Evolutionary conservation across 2,113 vertebrate species (phyloP).

Genomic region (Lanius ludovicianus): DNA sequence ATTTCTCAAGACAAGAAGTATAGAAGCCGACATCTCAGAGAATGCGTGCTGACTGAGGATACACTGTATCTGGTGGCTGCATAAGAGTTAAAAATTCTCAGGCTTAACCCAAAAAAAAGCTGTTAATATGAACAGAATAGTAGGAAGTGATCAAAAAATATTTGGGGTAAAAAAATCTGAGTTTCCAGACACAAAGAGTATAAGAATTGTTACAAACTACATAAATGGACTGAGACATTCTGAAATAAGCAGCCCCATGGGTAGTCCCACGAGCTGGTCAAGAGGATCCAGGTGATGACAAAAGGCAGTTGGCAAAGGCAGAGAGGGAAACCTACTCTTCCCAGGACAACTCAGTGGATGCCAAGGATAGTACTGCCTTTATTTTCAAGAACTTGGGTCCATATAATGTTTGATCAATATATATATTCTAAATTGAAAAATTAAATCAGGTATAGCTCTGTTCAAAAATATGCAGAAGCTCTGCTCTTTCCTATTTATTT

Average conservation of each 20-base stretch:
- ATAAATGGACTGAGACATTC: background rate
- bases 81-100: background rate
- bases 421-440: background rate
- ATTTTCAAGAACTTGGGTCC: background rate
- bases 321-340: background rate
- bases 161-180: background rate
- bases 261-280: background rate
- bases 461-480: background rate
- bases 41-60: background rate
- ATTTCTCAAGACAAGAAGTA: background rate
- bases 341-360: background rate
- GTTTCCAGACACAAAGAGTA: background rate
- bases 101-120: background rate
- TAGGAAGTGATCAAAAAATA: background rate
- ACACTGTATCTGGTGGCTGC: background rate
- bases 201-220: background rate
- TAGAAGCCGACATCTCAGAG: background rate
- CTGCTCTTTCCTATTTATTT: background rate
- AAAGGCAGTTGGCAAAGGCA: background rate
- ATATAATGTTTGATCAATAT: background rate
- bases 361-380: background rate
- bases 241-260: background rate
- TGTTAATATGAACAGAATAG: background rate
- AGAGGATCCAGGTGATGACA: background rate
- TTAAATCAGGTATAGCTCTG: background rate